These are phyloP conservation scores for Pogonomyrmex californicus DNA, from an alignment of 1,140 invertebrate species.

Conservation along the genomic window DNA sequence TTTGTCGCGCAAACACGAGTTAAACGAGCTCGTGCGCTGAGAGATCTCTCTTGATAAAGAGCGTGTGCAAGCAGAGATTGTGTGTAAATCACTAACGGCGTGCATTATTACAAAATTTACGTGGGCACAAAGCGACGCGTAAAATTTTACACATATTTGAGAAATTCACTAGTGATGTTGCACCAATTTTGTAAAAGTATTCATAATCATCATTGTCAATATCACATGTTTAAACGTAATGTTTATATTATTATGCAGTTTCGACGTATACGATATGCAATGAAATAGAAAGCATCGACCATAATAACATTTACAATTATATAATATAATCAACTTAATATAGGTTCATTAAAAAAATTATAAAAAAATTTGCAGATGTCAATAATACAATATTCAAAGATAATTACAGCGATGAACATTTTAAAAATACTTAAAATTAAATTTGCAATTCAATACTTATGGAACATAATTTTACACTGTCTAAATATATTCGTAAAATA, in stretches of 20 bases:
- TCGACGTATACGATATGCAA: background rate
- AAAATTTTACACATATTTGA: background rate
- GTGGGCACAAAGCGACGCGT: background rate
- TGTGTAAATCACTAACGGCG: conserved; percentile 62
- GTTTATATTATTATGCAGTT: background rate
- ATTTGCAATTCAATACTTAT: background rate
- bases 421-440: background rate
- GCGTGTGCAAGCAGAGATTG: conserved; percentile 54
- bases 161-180: background rate
- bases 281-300: background rate
- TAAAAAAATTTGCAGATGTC: background rate
- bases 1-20: conserved; percentile 37
- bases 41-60: conserved; percentile 63
- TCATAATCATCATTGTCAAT: conserved; percentile 3
- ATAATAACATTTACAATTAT: background rate
- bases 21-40: conserved; percentile 27
- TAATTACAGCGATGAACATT: background rate
- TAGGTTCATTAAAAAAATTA: background rate
- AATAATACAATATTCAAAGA: background rate
- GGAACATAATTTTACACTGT: background rate
- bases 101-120: conserved; percentile 18
- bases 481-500: background rate
- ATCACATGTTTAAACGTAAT: background rate
- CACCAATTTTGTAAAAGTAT: background rate
- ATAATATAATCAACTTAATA: background rate